A percentile compares a stretch with the other conserved stretches of the same genome.
These are phyloP conservation scores for Spodoptera frugiperda DNA, from an alignment of 1,140 invertebrate genomes.

Conservation along the genomic window DNA sequence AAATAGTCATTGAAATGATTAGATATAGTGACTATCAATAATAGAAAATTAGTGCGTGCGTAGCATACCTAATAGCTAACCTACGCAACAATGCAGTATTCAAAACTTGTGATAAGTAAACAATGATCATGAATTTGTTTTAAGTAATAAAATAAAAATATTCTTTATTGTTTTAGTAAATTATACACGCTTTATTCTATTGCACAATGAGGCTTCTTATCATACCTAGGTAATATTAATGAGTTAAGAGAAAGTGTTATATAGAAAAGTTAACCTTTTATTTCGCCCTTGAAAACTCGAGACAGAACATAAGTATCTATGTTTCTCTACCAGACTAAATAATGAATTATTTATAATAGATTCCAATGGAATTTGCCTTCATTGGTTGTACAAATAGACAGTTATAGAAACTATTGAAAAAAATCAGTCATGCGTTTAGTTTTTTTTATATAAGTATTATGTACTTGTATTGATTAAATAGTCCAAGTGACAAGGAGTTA, in stretches of 20 bases:
- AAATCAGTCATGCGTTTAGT: conserved; percentile 26
- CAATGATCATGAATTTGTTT: too few relatives aligned
- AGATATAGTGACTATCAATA: background rate
- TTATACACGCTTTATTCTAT: background rate
- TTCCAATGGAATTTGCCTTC: conserved; percentile 13
- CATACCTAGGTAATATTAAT: too few relatives aligned
- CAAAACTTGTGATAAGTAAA: too few relatives aligned
- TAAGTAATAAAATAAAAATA: background rate
- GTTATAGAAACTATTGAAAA: conserved; percentile 28
- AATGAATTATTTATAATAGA: conserved; percentile 7
- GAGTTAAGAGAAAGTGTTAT: too few relatives aligned
- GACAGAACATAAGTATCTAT: background rate
- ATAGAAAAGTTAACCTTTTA: background rate
- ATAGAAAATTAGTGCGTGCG: too few relatives aligned
- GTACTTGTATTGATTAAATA: conserved; percentile 8
- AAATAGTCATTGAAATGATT: background rate
- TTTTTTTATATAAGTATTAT: background rate
- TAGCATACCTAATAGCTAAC: too few relatives aligned
- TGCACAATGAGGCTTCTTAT: background rate
- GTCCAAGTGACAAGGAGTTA: background rate
- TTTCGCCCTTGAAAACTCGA: background rate
- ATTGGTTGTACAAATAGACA: conserved; percentile 6
- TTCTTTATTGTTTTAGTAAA: too few relatives aligned
- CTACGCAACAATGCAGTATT: too few relatives aligned
- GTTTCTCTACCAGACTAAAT: background rate